These are phyloP conservation scores for Melanotaenia boesemani DNA, from an alignment of 2,797 vertebrate genomes.

Conservation along the genomic window DNA sequence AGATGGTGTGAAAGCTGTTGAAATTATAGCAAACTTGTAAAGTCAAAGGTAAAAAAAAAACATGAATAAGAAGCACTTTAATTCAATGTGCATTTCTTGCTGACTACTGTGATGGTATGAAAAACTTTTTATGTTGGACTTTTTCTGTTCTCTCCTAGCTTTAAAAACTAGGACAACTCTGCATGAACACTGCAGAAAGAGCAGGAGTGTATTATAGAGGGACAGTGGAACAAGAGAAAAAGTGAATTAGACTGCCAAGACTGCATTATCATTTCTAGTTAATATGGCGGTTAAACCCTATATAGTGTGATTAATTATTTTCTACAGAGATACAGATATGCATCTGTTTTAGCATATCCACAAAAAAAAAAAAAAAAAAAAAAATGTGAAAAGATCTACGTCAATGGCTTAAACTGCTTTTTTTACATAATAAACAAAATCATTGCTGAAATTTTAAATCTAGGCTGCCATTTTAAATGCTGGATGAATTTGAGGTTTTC, in stretches of 20 bases:
- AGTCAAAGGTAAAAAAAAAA: constrained; percentile 37
- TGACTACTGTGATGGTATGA: neutral
- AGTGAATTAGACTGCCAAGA: constrained; percentile 9
- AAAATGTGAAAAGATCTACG: too few relatives aligned
- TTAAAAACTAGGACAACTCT: constrained; percentile 48
- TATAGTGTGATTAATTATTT: neutral
- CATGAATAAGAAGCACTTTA: neutral
- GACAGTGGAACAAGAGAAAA: neutral
- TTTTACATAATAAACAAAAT: neutral
- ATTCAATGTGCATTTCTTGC: neutral
- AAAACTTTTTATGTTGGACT: constrained; percentile 30
- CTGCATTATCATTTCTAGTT: neutral
- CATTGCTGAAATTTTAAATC: neutral
- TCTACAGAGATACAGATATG: neutral
- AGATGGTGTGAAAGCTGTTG: constrained; percentile 7
- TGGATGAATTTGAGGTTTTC: too few relatives aligned
- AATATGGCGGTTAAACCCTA: neutral
- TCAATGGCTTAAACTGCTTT: neutral
- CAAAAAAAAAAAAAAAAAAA: neutral
- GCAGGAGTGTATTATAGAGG: neutral
- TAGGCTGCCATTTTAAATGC: neutral
- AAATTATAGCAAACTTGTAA: constrained; percentile 10
- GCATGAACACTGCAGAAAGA: constrained; percentile 33
- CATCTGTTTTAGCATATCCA: neutral
- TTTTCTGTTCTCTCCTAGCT: constrained; percentile 6